phyloP scores from a whole-genome alignment of 2,888 invertebrate species.

The Euzophera pinguis region DNA sequence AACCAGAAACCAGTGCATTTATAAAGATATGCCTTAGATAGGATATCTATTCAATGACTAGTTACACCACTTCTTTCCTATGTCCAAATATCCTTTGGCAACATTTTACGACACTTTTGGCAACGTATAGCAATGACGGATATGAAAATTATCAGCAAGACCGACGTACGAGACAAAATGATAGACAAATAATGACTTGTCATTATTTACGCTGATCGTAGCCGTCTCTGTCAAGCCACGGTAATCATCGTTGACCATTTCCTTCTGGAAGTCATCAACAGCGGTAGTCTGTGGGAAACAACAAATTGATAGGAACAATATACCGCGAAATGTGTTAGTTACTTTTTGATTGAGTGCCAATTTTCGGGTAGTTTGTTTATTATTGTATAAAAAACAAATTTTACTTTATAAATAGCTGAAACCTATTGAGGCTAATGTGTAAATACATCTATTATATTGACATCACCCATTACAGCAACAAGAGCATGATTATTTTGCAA shows the following conservation, averaged over 20 bases:
- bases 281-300: constrained; percentile 59
- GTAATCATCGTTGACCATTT: constrained; percentile 60
- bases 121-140: background rate
- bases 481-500: too few relatives aligned
- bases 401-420: background rate
- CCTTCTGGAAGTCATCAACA: constrained; percentile 47
- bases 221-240: constrained; percentile 27
- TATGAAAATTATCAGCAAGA: constrained; percentile 19
- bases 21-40: background rate
- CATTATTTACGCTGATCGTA: constrained; percentile 57
- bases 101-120: constrained; percentile 12
- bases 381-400: too few relatives aligned
- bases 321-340: constrained; percentile 25
- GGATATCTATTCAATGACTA: background rate
- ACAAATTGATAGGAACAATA: constrained; percentile 32
- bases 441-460: constrained; percentile 4
- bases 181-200: constrained; percentile 46
- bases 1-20: background rate
- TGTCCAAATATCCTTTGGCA: constrained; percentile 19
- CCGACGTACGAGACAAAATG: constrained; percentile 18
- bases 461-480: too few relatives aligned
- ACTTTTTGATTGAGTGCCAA: constrained; percentile 20
- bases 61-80: background rate
- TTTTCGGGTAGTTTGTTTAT: background rate
- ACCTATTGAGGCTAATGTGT: background rate